A percentile compares a stretch with the other conserved stretches of the same genome.
phyloP scores from a whole-genome alignment of 1,140 invertebrate species.

The Pectinophora gossypiella region DNA sequence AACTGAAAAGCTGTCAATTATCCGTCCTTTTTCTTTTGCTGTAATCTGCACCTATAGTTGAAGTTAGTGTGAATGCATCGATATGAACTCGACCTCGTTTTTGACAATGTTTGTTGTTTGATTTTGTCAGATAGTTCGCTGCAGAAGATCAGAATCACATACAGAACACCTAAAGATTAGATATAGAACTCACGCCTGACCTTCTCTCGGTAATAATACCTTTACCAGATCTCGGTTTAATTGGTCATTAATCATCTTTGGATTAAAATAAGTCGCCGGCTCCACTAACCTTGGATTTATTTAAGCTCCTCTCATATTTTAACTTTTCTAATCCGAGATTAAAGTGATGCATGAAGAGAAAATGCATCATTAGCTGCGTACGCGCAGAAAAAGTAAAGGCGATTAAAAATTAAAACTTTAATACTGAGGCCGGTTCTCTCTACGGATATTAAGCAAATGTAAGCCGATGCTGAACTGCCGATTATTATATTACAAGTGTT shows the following conservation, averaged over 20 bases:
- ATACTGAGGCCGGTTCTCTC: constrained; percentile 2
- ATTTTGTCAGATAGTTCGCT: too few species aligned
- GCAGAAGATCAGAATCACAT: too few species aligned
- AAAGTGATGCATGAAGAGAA: constrained; percentile 4
- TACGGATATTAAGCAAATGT: background rate
- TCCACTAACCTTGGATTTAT: background rate
- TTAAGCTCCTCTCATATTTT: background rate
- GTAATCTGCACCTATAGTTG: too few species aligned
- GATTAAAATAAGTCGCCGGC: background rate
- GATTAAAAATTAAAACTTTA: background rate
- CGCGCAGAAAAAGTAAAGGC: constrained; percentile 2
- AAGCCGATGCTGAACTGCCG: background rate
- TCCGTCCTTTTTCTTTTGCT: too few species aligned
- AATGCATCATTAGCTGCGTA: background rate
- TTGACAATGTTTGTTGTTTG: too few species aligned
- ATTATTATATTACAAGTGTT: too few species aligned
- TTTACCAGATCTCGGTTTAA: background rate
- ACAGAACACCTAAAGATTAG: too few species aligned
- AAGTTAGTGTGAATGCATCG: too few species aligned
- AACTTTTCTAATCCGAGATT: constrained; percentile 1
- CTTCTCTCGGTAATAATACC: too few species aligned
- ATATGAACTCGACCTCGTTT: too few species aligned
- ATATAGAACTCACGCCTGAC: too few species aligned
- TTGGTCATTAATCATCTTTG: background rate
- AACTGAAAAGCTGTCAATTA: too few species aligned